Conservation (phyloP, 2,797 vertebrate genomes). For the Alauda arvensis region DNA sequence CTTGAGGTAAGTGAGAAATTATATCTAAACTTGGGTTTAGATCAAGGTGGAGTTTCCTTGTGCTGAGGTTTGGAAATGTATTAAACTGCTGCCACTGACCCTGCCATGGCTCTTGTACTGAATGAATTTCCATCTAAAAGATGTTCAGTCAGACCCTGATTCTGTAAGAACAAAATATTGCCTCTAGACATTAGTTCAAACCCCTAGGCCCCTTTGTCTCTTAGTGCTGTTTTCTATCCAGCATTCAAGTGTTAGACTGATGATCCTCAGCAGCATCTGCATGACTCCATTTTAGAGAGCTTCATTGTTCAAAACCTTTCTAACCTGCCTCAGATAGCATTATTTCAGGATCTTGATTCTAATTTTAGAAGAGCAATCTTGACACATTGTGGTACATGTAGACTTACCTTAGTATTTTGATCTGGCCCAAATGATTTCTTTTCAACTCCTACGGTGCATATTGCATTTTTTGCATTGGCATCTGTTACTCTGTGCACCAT, state of each 20-base stretch:
- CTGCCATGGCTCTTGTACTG: not conserved
- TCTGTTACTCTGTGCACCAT: conserved; percentile 41
- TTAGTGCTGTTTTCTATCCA: not conserved
- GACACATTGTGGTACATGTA: not conserved
- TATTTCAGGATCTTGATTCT: not conserved
- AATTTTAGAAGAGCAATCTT: conserved; percentile 27
- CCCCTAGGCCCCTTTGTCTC: not conserved
- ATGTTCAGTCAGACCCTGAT: not conserved
- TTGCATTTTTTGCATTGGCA: conserved; percentile 27
- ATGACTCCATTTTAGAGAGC: not conserved
- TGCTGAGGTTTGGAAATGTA: not conserved
- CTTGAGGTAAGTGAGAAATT: not conserved
- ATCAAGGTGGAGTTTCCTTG: not conserved
- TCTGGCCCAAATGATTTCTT: conserved; percentile 39
- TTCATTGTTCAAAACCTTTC: not conserved
- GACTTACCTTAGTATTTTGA: conserved; percentile 28
- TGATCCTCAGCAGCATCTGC: not conserved
- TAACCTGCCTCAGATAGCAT: not conserved
- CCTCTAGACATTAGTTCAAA: not conserved
- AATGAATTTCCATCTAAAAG: not conserved
- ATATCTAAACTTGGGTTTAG: not conserved
- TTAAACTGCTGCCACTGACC: not conserved
- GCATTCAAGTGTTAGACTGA: not conserved
- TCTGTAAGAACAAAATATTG: not conserved
- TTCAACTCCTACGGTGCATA: conserved; percentile 7